Conservation (phyloP, 2,797 vertebrate species). For the Urophycis tenuis region DNA sequence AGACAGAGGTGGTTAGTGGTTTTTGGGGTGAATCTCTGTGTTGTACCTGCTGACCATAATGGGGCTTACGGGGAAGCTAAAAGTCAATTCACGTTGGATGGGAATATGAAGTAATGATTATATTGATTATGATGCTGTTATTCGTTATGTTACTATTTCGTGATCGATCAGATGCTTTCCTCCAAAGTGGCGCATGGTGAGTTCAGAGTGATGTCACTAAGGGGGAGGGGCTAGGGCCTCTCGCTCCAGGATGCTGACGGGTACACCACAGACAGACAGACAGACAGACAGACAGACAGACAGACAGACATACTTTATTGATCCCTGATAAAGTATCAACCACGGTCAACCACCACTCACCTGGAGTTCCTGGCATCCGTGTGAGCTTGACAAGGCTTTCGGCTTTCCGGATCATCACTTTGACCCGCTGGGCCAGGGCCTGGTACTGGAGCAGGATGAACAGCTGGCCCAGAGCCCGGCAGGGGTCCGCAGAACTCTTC, state of each 20-base stretch:
- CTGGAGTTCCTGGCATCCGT: constrained; percentile 73
- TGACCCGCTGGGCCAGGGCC: constrained; percentile 71
- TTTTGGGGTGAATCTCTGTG: neutral
- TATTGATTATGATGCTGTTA: neutral
- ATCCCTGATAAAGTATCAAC: too few species aligned
- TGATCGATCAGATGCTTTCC: too few species aligned
- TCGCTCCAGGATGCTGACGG: too few species aligned
- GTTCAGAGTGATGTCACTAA: too few species aligned
- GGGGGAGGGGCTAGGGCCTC: too few species aligned
- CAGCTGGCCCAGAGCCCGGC: constrained; percentile 66
- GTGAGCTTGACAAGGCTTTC: constrained; percentile 72
- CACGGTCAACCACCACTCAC: constrained; percentile 47
- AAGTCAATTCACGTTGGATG: neutral
- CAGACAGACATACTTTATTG: too few species aligned
- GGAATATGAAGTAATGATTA: neutral
- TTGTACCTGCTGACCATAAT: neutral
- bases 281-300: too few species aligned
- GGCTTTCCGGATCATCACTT: constrained; percentile 78
- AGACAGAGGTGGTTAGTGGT: neutral
- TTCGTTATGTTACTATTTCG: neutral
- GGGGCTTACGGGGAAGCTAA: neutral
- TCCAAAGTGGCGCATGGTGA: too few species aligned
- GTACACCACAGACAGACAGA: too few species aligned
- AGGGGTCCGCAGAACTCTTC: constrained; percentile 34
- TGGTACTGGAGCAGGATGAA: constrained; percentile 80